Percentiles rank a stretch among this genome's conserved stretches.
Evolutionary conservation across 2,113 vertebrate species (phyloP).

Genomic region (Lepidothrix coronata): DNA sequence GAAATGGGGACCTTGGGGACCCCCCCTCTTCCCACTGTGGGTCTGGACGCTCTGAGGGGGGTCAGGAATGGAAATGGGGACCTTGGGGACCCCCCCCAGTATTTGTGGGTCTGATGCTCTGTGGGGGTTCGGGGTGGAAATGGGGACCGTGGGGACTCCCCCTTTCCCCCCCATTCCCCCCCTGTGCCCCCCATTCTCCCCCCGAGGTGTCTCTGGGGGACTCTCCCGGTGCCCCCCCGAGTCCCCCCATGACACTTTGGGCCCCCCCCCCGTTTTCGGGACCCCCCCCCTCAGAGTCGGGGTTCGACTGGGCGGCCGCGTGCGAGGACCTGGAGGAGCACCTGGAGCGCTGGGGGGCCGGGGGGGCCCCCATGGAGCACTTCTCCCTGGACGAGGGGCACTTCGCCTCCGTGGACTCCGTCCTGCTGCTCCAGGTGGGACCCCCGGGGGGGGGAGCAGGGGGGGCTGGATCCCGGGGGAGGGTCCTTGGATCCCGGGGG

Average conservation of each 20-base stretch:
- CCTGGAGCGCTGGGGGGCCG: slow-evolving; percentile 78
- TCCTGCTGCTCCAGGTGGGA: slow-evolving; percentile 82
- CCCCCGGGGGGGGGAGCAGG: too few species aligned
- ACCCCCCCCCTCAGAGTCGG: slow-evolving; percentile 49
- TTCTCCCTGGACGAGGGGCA: slow-evolving; percentile 82
- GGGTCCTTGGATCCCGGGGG: rapidly evolving
- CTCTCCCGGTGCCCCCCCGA: not conserved
- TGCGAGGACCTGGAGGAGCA: slow-evolving; percentile 90
- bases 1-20: too few species aligned
- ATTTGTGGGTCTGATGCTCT: too few species aligned
- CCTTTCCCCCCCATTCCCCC: too few species aligned
- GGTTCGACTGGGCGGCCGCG: slow-evolving; percentile 83
- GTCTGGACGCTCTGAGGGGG: too few species aligned
- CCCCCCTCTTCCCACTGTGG: too few species aligned
- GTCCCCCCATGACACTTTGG: not conserved
- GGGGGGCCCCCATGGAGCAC: slow-evolving; percentile 71
- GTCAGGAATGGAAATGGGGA: too few species aligned
- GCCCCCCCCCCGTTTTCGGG: too few species aligned
- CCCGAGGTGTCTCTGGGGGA: not conserved
- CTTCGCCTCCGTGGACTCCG: slow-evolving; percentile 83
- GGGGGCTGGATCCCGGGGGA: not conserved
- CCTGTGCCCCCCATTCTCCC: not conserved
- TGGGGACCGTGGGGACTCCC: too few species aligned
- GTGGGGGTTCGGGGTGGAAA: too few species aligned
- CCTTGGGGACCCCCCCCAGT: too few species aligned